Base-by-base conservation (phyloP, 2,113 vertebrate genomes). In the Dicerorhinus sumatrensis region DNA sequence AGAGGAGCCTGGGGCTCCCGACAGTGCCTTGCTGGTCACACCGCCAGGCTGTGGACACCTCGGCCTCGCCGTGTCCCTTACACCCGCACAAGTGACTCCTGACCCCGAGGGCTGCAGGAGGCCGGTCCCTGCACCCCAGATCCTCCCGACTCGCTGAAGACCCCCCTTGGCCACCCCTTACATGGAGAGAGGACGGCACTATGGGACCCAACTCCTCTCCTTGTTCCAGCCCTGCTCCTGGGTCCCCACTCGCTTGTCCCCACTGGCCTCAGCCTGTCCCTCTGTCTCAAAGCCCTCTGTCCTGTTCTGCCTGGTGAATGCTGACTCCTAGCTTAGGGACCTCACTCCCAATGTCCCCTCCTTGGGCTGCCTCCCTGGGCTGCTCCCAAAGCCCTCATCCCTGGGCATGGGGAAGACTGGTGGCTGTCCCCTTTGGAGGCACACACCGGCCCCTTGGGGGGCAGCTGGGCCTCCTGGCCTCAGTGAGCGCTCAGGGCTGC, bases 21-120 rank as follows among this genome's bases (percentile, higher is more conserved):
- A 42, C 42, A 42, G 42, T 42, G 46, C 46, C 48, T 67, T 1
- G 14, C 10, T 0, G 54, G 79, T 9, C 83, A 60, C 9, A 3
- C 3, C 6, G 58, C 14, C 46, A 12, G 54, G 14, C 1, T 0
- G 9, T 1, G 36, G 23, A 5, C 11, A 0, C 10, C 5, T 54
- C 3, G 51, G 13, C 51, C 51, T 54, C 51, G 51, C 51, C 14
- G 14, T 54, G 12, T 54, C 13, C 51, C 51, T 54, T 54, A 13
- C 51, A 54, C 12, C 51, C 14, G 14, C 14, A 16, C 51, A 54
- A 16, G 51, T 42, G 48, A 48, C 10, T 48, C 48, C 48, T 54
- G 51, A 12, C 17, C 7, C 33, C n/a, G 3, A 6, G 9, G 67
- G 58, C 95, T 51, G 23, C 13, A 48, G 48, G 58, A 25, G 60